phyloP scores from a whole-genome alignment of 1,140 invertebrate genomes.

The Potamilus streckersoni region DNA sequence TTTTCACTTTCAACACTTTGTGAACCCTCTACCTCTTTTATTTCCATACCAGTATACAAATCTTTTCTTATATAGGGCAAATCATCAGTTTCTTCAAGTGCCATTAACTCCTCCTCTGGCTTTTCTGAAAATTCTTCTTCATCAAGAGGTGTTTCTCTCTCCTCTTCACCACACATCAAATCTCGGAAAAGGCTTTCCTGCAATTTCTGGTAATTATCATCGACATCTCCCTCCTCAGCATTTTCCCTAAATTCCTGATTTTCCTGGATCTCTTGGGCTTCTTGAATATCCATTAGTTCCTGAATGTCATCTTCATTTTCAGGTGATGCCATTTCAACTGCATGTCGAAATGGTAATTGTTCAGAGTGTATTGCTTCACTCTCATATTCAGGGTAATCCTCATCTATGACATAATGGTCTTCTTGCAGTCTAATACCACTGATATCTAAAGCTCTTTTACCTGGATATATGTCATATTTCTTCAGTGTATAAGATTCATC shows the following conservation, averaged over 20 bases:
- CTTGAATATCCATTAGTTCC: slow-evolving; percentile 10
- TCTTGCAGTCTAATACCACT: slow-evolving; percentile 15
- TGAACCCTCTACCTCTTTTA: slow-evolving; percentile 3
- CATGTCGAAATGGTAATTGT: too few species aligned
- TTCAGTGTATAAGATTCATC: not conserved
- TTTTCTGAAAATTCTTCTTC: slow-evolving; percentile 55
- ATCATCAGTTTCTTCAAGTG: slow-evolving; percentile 68
- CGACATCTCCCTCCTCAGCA: slow-evolving; percentile 3
- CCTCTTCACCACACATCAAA: too few species aligned
- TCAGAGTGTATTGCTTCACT: too few species aligned
- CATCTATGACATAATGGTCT: slow-evolving; percentile 8
- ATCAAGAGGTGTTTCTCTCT: slow-evolving; percentile 27
- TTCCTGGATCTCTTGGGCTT: slow-evolving; percentile 5
- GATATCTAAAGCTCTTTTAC: slow-evolving; percentile 52
- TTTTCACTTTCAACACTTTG: slow-evolving; percentile 26
- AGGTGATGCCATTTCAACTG: slow-evolving; percentile 3
- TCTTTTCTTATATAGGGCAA: slow-evolving; percentile 67
- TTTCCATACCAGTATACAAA: slow-evolving; percentile 5
- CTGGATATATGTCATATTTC: slow-evolving; percentile 48
- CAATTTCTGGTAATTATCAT: slow-evolving; percentile 1
- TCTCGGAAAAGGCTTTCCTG: too few species aligned
- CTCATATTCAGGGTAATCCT: not conserved
- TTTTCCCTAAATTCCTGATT: not conserved
- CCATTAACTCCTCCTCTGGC: slow-evolving; percentile 55
- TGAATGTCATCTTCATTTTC: slow-evolving; percentile 9